Evolutionary conservation across 1,140 invertebrate genomes (phyloP), one percentile per base, ranked within the genome.

Genomic region (Mizuhopecten yessoensis): DNA sequence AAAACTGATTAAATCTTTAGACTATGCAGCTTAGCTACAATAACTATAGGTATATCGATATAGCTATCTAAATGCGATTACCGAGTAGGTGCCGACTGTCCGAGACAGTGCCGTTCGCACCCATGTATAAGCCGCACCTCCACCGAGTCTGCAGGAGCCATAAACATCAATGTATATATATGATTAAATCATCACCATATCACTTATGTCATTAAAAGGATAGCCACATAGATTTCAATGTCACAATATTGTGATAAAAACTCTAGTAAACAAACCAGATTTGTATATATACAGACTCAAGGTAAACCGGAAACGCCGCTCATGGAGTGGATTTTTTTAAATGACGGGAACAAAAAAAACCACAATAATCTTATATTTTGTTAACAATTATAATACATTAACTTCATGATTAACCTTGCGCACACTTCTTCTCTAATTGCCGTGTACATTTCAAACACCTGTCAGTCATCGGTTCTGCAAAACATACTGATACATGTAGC

Each of bases 121-220:
- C n/a, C n/a, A 75, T 17, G 9, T 17, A 75, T 29, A 75, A 75
- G 29, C 57, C 57, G 11, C 57, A 75, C 57, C 57, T 75, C 29
- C n/a, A 29, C 29, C 23, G 9, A 75, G 57, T 75, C 57, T 75
- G 57, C 29, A 29, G 3, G n/a, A n/a, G 11, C 57, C 57, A 11
- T 75, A 75, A 75, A 75, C 57, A 75, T 75, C 57, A 75, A 29
- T 75, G 57, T 75, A 75, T 75, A 75, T n/a, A 75, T 17, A 75
- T n/a, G 57, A 75, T 75, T 75, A 75, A 75, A 75, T 75, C 57
- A 75, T 75, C 57, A 75, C n/a, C 23, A 75, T 23, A 75, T 75
- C 57, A 75, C 57, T 75, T 75, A 75, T 75, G 57, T 75, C 57
- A 75, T 75, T 75, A 75, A n/a, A 75, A 29, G 57, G 57, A 75